A percentile compares a stretch with the other conserved stretches of the same genome.
These are phyloP conservation scores for Tapera naevia DNA, from an alignment of 2,797 vertebrate genomes.

Conservation along the genomic window DNA sequence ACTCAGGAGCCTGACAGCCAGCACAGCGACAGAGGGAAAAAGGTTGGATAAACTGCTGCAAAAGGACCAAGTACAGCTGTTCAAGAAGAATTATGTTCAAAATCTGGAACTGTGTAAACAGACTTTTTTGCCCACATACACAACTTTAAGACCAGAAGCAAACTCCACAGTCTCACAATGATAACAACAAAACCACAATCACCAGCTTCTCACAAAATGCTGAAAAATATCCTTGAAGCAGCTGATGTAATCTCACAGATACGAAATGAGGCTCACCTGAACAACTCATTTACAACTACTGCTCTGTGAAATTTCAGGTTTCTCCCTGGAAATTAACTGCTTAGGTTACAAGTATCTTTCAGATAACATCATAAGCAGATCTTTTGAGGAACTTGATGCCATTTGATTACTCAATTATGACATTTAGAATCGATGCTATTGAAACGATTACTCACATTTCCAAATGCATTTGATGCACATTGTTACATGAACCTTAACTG, in stretches of 20 bases:
- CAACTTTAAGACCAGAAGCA: conserved; percentile 90
- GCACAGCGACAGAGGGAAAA: conserved; percentile 10
- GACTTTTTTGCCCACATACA: conserved; percentile 79
- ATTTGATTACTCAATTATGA: background rate
- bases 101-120: conserved; percentile 87
- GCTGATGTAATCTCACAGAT: conserved; percentile 83
- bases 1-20: conserved; percentile 46
- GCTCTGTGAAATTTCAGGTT: background rate
- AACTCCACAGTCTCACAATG: conserved; percentile 89
- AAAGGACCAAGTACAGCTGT: conserved; percentile 83
- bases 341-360: background rate
- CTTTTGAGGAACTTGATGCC: background rate
- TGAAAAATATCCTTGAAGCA: conserved; percentile 88
- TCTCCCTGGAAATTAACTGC: background rate
- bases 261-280: conserved; percentile 87
- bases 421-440: background rate
- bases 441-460: background rate
- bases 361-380: background rate
- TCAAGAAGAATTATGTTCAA: conserved; percentile 84
- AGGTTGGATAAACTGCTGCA: conserved; percentile 45
- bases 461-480: background rate
- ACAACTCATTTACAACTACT: conserved; percentile 73
- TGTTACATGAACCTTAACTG: background rate
- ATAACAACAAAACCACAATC: conserved; percentile 89
- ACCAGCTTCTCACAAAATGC: conserved; percentile 91